Evolutionary conservation across 2,888 invertebrate species (phyloP).

Genomic region (Torymus aiolomorphi): DNA sequence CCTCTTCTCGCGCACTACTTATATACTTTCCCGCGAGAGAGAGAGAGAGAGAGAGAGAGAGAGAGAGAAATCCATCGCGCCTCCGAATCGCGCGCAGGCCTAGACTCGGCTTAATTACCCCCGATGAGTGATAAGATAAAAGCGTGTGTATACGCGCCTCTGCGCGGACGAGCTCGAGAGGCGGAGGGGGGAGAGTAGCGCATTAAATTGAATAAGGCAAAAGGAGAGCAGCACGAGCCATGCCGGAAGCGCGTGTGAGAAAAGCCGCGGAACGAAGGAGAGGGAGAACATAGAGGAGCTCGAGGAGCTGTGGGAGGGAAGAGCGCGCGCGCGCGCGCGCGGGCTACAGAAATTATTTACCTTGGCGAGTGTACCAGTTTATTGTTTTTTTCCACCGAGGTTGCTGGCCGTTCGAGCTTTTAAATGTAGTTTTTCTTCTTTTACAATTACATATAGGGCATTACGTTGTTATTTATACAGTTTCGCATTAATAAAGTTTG

Average conservation of each 20-base stretch:
- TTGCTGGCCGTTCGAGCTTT: too few species aligned
- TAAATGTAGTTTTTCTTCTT: too few species aligned
- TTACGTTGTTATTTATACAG: too few species aligned
- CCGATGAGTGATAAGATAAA: constrained; percentile 58
- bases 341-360: not conserved
- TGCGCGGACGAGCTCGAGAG: not conserved
- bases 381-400: too few species aligned
- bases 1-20: too few species aligned
- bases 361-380: too few species aligned
- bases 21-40: too few species aligned
- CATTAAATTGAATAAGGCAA: constrained; percentile 47
- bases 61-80: too few species aligned
- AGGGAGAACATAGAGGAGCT: not conserved
- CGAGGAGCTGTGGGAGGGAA: not conserved
- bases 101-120: constrained; percentile 42
- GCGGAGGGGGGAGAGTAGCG: not conserved
- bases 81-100: too few species aligned
- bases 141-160: constrained; percentile 24
- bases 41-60: too few species aligned
- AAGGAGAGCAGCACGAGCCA: not conserved
- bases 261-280: constrained; percentile 27
- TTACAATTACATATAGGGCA: too few species aligned
- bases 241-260: constrained; percentile 54
- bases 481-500: too few species aligned
- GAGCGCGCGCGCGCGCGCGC: not conserved